Evolutionary conservation across 2,888 invertebrate genomes (phyloP).

Genomic region (Pimpla rufipes): DNA sequence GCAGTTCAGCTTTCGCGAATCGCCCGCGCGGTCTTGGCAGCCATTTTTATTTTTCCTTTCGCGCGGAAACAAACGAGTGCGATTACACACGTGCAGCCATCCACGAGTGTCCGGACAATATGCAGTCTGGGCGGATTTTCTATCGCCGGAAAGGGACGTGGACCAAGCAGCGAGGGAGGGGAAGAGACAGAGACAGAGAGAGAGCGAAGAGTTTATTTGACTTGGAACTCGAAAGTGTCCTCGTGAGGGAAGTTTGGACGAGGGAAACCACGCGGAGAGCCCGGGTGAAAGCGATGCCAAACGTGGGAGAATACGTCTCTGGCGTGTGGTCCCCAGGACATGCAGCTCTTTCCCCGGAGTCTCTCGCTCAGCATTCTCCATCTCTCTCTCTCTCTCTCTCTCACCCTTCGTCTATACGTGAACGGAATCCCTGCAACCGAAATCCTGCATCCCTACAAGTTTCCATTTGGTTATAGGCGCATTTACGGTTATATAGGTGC

Average conservation of each 20-base stretch:
- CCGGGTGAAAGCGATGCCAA: slow-evolving; percentile 31
- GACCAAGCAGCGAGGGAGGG: not conserved
- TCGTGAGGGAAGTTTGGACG: slow-evolving; percentile 55
- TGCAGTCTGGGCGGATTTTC: not conserved
- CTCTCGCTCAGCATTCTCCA: slow-evolving; percentile 34
- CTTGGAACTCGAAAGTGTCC: slow-evolving; percentile 55
- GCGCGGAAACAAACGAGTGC: not conserved
- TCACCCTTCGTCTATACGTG: slow-evolving; percentile 34
- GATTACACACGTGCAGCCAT: not conserved
- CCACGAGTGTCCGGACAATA: not conserved
- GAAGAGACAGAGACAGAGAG: not conserved
- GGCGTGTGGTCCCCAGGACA: slow-evolving; percentile 60
- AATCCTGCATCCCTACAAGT: slow-evolving; percentile 46
- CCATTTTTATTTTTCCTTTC: not conserved
- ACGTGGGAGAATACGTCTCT: slow-evolving; percentile 54
- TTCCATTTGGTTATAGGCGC: slow-evolving; percentile 57
- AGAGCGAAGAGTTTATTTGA: slow-evolving; percentile 63
- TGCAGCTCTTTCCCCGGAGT: slow-evolving; percentile 53
- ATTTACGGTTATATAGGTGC: slow-evolving; percentile 43
- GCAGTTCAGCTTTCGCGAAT: not conserved
- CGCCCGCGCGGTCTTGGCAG: not conserved
- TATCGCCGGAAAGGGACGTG: not conserved
- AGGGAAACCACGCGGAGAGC: slow-evolving; percentile 47
- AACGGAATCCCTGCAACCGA: slow-evolving; percentile 48
- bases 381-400: slow-evolving; percentile 6